A percentile compares a stretch with the other conserved stretches of the same genome.
phyloP scores from a whole-genome alignment of 2,888 invertebrate genomes.

The Dryadula phaetusa region DNA sequence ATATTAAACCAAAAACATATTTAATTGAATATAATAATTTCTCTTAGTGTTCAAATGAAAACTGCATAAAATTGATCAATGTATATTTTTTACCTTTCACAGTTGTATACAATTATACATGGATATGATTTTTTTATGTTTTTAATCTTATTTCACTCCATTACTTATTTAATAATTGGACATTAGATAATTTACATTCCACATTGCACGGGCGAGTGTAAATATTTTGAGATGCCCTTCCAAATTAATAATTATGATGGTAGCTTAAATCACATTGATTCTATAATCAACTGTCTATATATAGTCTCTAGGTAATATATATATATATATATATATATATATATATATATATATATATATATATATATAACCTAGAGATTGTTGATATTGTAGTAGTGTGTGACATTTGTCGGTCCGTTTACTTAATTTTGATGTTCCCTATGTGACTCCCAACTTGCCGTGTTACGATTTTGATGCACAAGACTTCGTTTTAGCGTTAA shows the following conservation, averaged over 20 bases:
- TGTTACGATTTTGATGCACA: slow-evolving; percentile 68
- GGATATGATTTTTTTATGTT: background rate
- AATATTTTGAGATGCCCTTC: slow-evolving; percentile 27
- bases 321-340: background rate
- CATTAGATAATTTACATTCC: slow-evolving; percentile 22
- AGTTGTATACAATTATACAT: background rate
- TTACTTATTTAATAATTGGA: background rate
- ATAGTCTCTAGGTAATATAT: background rate
- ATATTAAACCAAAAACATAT: no score
- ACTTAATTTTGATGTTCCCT: slow-evolving; percentile 41
- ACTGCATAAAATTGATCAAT: background rate
- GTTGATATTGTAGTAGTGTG: slow-evolving; percentile 4
- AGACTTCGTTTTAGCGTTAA: slow-evolving; percentile 54
- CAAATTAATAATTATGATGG: slow-evolving; percentile 24
- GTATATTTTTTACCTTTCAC: background rate
- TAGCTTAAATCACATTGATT: background rate
- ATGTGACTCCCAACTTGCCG: slow-evolving; percentile 59
- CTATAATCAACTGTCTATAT: slow-evolving; percentile 3
- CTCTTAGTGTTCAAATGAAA: background rate
- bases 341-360: background rate
- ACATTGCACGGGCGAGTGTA: slow-evolving; percentile 24
- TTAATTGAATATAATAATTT: background rate
- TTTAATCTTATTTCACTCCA: background rate
- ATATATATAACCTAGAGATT: background rate
- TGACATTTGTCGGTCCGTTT: slow-evolving; percentile 38